Evolutionary conservation across 2,113 vertebrate genomes (phyloP).

Genomic region (Loxodonta africana): DNA sequence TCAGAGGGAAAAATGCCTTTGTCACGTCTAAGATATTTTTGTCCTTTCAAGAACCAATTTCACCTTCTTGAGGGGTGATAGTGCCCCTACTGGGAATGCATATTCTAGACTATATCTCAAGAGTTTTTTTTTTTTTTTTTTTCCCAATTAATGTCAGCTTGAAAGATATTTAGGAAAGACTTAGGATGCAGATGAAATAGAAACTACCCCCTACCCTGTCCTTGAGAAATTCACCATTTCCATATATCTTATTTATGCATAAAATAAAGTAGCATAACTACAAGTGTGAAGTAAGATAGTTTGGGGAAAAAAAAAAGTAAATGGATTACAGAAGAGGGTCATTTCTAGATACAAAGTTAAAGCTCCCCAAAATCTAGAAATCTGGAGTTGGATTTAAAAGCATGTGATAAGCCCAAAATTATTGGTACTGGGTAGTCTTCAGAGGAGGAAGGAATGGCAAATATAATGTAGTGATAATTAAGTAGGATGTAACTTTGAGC

Average conservation of each 20-base stretch:
- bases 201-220: not conserved
- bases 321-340: not conserved
- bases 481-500: not conserved
- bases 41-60: not conserved
- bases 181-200: not conserved
- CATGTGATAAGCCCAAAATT: not conserved
- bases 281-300: not conserved
- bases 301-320: slow-evolving; percentile 11
- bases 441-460: not conserved
- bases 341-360: slow-evolving; percentile 1
- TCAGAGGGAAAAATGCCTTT: not conserved
- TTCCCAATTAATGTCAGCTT: slow-evolving; percentile 14
- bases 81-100: not conserved
- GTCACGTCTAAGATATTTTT: not conserved
- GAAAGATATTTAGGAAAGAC: not conserved
- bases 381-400: not conserved
- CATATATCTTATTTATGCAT: not conserved
- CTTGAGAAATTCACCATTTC: slow-evolving; percentile 38
- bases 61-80: not conserved
- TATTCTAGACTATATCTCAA: not conserved
- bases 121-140: not conserved
- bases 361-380: not conserved
- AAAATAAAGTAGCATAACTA: slow-evolving; percentile 29
- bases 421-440: not conserved
- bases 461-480: not conserved